phyloP scores from a whole-genome alignment of 2,888 invertebrate genomes.

The Phorcus lineatus region DNA sequence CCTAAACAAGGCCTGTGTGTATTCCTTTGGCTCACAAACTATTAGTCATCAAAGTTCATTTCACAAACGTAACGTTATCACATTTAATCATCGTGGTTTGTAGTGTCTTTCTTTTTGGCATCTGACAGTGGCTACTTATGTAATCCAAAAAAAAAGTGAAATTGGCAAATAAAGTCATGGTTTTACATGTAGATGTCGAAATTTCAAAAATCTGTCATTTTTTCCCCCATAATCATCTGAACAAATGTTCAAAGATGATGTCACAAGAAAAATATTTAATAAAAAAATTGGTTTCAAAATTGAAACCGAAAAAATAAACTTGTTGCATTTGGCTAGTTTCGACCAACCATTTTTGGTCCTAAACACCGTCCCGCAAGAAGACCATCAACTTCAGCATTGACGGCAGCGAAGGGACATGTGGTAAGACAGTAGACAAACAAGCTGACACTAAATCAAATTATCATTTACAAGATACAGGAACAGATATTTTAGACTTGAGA shows the following conservation, averaged over 20 bases:
- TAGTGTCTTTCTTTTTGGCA: conserved; percentile 26
- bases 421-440: not conserved
- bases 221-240: conserved; percentile 4
- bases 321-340: not conserved
- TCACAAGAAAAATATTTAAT: conserved; percentile 8
- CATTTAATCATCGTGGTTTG: conserved; percentile 25
- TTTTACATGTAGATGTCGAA: conserved; percentile 32
- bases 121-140: conserved; percentile 18
- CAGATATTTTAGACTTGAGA: too few species aligned
- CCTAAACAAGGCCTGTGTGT: not conserved
- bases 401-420: not conserved
- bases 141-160: conserved; percentile 19
- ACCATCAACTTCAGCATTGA: not conserved
- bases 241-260: conserved; percentile 13
- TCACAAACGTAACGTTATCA: conserved; percentile 11
- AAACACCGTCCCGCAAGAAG: not conserved
- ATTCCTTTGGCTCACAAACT: conserved; percentile 20
- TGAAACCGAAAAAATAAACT: not conserved
- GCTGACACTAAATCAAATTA: not conserved
- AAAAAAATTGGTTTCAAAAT: not conserved
- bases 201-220: conserved; percentile 21
- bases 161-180: conserved; percentile 28
- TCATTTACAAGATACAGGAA: too few species aligned
- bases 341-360: conserved; percentile 10
- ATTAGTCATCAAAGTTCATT: conserved; percentile 19